Percentiles rank a stretch among this genome's conserved stretches.
Conservation (phyloP, 2,113 vertebrate species). For the Bubo scandiacus region DNA sequence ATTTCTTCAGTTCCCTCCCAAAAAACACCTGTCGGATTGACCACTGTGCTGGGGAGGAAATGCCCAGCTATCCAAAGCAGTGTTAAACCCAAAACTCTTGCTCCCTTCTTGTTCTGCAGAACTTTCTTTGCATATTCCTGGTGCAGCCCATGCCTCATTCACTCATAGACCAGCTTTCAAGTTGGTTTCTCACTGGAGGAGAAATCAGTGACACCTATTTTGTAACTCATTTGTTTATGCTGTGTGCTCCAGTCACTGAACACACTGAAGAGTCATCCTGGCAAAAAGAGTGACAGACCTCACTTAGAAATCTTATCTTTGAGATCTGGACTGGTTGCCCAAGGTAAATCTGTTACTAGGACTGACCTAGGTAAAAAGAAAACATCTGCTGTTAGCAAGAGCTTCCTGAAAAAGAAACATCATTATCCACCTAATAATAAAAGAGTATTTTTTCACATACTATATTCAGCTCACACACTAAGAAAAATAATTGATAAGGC, state of each 20-base stretch:
- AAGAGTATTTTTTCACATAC: background rate
- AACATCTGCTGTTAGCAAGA: background rate
- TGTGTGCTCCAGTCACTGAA: background rate
- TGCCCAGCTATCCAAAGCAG: background rate
- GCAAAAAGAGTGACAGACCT: background rate
- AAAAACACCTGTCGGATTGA: background rate
- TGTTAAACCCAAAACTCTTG: background rate
- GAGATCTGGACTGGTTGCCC: background rate
- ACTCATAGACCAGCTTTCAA: background rate
- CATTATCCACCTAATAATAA: background rate
- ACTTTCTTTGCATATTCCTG: background rate
- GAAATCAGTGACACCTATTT: background rate
- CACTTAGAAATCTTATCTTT: background rate
- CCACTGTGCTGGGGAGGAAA: background rate
- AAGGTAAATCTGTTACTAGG: background rate
- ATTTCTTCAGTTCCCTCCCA: background rate
- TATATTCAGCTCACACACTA: background rate
- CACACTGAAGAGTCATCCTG: background rate
- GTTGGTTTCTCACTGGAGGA: background rate
- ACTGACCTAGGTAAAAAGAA: constrained; percentile 7
- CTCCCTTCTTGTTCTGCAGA: background rate
- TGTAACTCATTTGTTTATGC: background rate
- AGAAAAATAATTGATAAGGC: constrained; percentile 6
- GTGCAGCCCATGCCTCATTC: background rate
- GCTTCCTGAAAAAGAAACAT: background rate